Base-by-base conservation (phyloP, 2,797 vertebrate species). In the Pipistrellus kuhlii region DNA sequence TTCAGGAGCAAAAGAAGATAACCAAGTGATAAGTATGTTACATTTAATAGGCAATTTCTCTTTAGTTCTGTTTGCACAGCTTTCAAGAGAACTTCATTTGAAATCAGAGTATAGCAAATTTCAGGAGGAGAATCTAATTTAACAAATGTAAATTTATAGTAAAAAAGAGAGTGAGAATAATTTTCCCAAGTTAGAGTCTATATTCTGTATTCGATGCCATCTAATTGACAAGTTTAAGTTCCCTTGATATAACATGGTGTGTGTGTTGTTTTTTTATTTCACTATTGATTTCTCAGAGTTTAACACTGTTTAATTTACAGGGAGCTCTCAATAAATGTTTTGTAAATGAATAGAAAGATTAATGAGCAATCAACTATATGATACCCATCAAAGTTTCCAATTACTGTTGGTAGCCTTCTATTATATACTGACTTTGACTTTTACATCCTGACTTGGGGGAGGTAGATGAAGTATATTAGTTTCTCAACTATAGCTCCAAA, bases 1-100 rank as follows among this genome's bases (percentile, higher is more conserved):
- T 59, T 80, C 13, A 9, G 77, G 66, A 93, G 55, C 8, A 93
- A 84, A 73, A 51, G 46, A 90, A 86, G 11, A 84, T 46, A 85
- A 35, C 35, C 18, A 38, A 32, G 35, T 13, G 57, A 68, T 32
- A 85, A 72, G 10, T 53, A n/a, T 59, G 71, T 25, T 20, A 8
- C 0, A 0, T 35, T 91, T 76, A 93, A 72, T 15, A 75, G 27
- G 48, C 72, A 51, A 32, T 69, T 81, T 88, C 69, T 88, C 62
- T 92, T 88, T 15, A 73, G 20, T 82, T 78, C n/a, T 32, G 8
- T 73, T 30, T 48, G 66, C n/a, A 73, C 9, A 35, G 44, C 71
- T 86, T 80, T 94, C 9, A 41, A 73, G 64, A 48, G 69, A 72
- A 69, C 17, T 18, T 68, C 10, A 66, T 68, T 88, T 71, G 30